Conservation (phyloP, 1,140 invertebrate species). For the Tetranychus urticae region DNA sequence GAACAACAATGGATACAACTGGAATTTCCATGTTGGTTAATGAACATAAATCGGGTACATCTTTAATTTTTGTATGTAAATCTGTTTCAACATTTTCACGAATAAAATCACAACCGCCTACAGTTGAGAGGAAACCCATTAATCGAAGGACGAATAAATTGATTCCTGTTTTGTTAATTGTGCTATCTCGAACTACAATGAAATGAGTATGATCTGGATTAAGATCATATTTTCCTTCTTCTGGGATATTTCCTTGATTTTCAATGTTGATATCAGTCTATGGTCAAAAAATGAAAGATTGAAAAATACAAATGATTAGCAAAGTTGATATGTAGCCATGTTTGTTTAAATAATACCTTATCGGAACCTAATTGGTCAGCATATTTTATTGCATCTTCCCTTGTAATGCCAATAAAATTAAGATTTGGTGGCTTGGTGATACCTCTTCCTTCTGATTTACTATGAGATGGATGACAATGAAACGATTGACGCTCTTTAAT, state of each 20-base stretch:
- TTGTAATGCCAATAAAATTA: conserved; percentile 6
- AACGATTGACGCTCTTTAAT: not conserved
- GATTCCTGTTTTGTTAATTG: conserved; percentile 13
- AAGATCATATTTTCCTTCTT: conserved; percentile 14
- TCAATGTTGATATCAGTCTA: conserved; percentile 9
- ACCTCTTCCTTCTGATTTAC: too few relatives aligned
- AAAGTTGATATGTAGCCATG: not conserved
- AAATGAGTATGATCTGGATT: conserved; percentile 15
- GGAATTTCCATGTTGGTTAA: conserved; percentile 15
- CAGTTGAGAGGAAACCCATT: conserved; percentile 7
- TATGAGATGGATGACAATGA: not conserved
- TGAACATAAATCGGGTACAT: not conserved
- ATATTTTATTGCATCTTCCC: conserved; percentile 9
- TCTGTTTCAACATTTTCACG: conserved; percentile 1
- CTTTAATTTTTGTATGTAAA: not conserved
- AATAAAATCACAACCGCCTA: not conserved
- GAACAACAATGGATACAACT: conserved; percentile 23
- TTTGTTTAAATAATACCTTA: not conserved
- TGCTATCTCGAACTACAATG: conserved; percentile 11
- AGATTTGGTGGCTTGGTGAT: not conserved
- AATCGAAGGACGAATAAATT: conserved; percentile 12
- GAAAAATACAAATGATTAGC: not conserved
- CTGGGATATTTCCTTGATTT: conserved; percentile 12
- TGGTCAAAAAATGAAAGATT: not conserved
- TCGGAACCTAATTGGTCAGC: not conserved